Base-by-base conservation (phyloP, 2,888 invertebrate species). In the Poecilus cupreus region DNA sequence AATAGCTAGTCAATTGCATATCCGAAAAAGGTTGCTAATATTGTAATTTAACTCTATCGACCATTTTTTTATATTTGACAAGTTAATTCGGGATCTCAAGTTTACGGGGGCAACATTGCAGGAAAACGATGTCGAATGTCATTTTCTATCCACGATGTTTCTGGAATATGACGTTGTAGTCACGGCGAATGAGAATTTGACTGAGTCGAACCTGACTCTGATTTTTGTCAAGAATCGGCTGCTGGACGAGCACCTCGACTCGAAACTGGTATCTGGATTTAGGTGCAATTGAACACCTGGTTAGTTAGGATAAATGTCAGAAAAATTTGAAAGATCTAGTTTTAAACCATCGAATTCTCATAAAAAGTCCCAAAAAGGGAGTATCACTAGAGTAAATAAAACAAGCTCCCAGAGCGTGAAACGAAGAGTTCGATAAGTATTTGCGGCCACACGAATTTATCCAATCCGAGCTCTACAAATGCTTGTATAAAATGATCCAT, bases 301-400 rank as follows among this genome's bases (percentile, higher is more conserved):
- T 83, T 5, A 83, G 54, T 60, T 46, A 32, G 1, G 37, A 26
- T 1, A 46, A 54, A 13, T 13, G n/a, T n/a, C n/a, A n/a, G n/a
- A n/a, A n/a, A n/a, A n/a, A n/a, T n/a, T 43, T 18, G 2, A 26
- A 79, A 43, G 78, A 76, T 13, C 76, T 87, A 76, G 75, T n/a
- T n/a, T n/a, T n/a, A n/a, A n/a, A 83, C 32, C 24, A 39, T 13
- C 86, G 85, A 8, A 10, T 87, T 5, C 84, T 86, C 82, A 87
- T 87, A 22, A 85, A 85, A 60, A 81, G 87, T 51, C 87, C 87
- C 75, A 87, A 86, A 84, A 79, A 84, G 76, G 84, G 83, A 51
- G 57, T 80, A 39, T 86, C 83, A 83, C 84, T 88, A n/a, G n/a
- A n/a, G n/a, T n/a, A n/a, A n/a, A n/a, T 75, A 11, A 75, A 54